These are phyloP conservation scores for Phylloscopus collybita DNA, from an alignment of 2,797 vertebrate species.

Conservation along the genomic window DNA sequence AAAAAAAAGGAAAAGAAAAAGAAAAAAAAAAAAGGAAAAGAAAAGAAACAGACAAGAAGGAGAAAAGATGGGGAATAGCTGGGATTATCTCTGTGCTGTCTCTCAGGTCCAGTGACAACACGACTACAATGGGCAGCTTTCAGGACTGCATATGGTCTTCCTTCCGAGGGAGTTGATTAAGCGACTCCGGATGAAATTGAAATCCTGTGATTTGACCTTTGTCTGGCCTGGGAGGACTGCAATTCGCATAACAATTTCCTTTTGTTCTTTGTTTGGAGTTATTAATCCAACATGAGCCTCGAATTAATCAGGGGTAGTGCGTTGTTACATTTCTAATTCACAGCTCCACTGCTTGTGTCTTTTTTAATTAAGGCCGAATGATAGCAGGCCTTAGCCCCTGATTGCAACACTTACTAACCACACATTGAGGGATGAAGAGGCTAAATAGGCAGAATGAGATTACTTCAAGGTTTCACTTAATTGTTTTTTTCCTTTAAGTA, in stretches of 20 bases:
- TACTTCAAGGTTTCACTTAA: constrained; percentile 85
- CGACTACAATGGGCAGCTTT: constrained; percentile 79
- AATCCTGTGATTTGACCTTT: constrained; percentile 89
- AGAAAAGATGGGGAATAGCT: constrained; percentile 70
- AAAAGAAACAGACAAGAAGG: constrained; percentile 48
- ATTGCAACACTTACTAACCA: constrained; percentile 82
- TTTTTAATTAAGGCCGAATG: constrained; percentile 94
- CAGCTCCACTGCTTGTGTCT: constrained; percentile 88
- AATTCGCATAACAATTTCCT: constrained; percentile 88
- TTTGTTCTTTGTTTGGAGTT: constrained; percentile 88
- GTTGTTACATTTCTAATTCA: constrained; percentile 92
- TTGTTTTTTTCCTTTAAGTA: constrained; percentile 87
- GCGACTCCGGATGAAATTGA: constrained; percentile 88
- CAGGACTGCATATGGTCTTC: constrained; percentile 84
- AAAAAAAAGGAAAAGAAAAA: background rate
- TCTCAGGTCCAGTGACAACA: constrained; percentile 78
- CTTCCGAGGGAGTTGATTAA: constrained; percentile 85
- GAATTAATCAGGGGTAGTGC: constrained; percentile 86
- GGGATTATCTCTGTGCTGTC: constrained; percentile 77
- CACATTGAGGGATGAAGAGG: constrained; percentile 83
- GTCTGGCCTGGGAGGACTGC: constrained; percentile 84
- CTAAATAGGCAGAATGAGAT: constrained; percentile 83
- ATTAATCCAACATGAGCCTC: constrained; percentile 88
- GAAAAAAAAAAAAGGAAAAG: background rate
- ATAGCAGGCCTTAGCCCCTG: constrained; percentile 82